These are phyloP conservation scores for Toxostoma redivivum DNA, from an alignment of 2,113 vertebrate genomes.

Conservation along the genomic window DNA sequence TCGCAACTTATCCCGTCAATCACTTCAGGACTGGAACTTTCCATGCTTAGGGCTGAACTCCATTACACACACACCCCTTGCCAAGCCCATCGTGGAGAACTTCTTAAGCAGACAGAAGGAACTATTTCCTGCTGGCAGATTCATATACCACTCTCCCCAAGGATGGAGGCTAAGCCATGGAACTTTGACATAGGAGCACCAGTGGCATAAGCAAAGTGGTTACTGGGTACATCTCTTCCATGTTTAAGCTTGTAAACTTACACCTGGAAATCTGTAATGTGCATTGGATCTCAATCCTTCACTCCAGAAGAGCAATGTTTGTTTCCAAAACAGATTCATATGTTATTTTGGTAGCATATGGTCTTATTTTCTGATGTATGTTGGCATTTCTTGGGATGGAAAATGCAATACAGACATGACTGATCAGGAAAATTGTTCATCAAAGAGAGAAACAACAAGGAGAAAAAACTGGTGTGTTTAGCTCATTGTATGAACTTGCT, in stretches of 20 bases:
- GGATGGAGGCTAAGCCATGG: background rate
- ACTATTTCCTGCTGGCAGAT: background rate
- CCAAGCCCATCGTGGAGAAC: rapidly evolving
- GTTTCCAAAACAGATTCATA: background rate
- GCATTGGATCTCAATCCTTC: background rate
- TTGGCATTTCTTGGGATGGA: background rate
- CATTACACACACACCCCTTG: rapidly evolving
- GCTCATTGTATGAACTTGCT: background rate
- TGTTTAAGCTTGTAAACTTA: background rate
- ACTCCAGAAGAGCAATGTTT: background rate
- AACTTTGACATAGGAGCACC: background rate
- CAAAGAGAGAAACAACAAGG: background rate
- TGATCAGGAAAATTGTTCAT: background rate
- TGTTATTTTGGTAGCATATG: background rate
- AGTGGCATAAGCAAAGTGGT: background rate
- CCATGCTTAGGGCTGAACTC: background rate
- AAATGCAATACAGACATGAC: background rate
- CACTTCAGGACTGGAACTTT: background rate
- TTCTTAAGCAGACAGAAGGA: background rate
- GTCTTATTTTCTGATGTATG: background rate
- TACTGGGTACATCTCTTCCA: background rate
- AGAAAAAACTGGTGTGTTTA: background rate
- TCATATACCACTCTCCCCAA: background rate
- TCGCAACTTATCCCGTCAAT: background rate
- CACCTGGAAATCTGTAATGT: background rate